These are phyloP conservation scores for Neostethus bicornis DNA, from an alignment of 2,797 vertebrate species.

Conservation along the genomic window DNA sequence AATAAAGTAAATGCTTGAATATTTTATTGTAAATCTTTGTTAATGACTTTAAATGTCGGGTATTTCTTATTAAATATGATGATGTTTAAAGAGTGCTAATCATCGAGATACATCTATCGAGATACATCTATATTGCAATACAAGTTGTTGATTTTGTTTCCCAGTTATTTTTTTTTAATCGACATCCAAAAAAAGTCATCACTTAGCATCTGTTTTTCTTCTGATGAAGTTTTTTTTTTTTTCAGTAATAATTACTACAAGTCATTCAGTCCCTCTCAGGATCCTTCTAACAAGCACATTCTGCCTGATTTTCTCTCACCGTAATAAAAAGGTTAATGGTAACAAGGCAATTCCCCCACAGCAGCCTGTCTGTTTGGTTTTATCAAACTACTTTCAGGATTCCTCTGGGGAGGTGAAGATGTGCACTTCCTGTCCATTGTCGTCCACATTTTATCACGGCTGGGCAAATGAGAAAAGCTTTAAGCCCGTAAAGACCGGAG, in stretches of 20 bases:
- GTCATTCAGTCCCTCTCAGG: constrained; percentile 34
- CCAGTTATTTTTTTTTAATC: no score
- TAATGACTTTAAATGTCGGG: no score
- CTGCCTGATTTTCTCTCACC: constrained; percentile 37
- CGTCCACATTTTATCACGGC: background rate
- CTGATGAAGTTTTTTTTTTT: constrained; percentile 26
- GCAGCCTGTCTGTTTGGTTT: constrained; percentile 26
- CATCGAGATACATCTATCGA: no score
- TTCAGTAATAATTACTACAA: constrained; percentile 36
- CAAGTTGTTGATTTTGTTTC: no score
- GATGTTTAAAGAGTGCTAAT: no score
- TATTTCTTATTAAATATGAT: no score
- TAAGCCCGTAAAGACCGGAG: background rate
- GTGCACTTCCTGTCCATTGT: background rate
- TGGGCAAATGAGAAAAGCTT: background rate
- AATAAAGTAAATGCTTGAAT: no score
- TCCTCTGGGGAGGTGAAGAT: background rate
- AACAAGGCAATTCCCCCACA: constrained; percentile 41
- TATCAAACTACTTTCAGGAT: constrained; percentile 15
- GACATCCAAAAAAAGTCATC: no score
- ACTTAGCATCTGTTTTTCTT: constrained; percentile 27
- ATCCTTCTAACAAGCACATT: constrained; percentile 32
- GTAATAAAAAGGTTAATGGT: constrained; percentile 34
- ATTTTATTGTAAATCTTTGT: no score
- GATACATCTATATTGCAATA: no score